These are phyloP conservation scores for Myiopsitta monachus DNA, from an alignment of 2,113 vertebrate species.

Conservation along the genomic window DNA sequence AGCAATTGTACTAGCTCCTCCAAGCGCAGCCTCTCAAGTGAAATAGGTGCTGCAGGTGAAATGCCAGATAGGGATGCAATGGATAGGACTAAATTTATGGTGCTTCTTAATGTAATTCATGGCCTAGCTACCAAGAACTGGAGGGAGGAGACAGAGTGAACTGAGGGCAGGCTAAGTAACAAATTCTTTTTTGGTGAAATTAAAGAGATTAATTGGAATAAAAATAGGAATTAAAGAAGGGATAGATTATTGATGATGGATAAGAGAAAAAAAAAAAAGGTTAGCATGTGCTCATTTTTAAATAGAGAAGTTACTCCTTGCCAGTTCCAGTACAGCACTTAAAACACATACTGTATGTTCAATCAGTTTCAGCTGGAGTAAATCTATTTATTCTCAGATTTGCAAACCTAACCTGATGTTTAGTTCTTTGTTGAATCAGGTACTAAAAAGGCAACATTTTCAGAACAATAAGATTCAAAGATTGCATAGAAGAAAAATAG, in stretches of 20 bases:
- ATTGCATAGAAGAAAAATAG: neutral
- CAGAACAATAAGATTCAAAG: neutral
- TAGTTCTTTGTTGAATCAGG: neutral
- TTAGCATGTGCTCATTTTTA: neutral
- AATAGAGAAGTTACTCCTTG: neutral
- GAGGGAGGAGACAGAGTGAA: neutral
- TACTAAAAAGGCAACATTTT: neutral
- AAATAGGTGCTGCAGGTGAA: neutral
- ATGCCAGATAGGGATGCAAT: neutral
- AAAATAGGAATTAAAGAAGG: neutral
- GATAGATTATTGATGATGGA: neutral
- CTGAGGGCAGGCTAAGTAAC: neutral
- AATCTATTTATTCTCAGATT: neutral
- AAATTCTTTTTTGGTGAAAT: neutral
- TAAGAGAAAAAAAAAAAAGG: neutral
- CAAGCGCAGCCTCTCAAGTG: neutral
- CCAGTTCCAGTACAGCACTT: neutral
- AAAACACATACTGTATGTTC: neutral
- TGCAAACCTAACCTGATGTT: neutral
- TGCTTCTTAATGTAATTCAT: neutral
- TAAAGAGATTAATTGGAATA: neutral
- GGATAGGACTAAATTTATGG: neutral
- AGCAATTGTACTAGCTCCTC: neutral
- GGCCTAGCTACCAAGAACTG: neutral
- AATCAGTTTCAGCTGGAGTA: neutral